Evolutionary conservation across 2,888 invertebrate species (phyloP).

Genomic region (Chromoteleia sp.): DNA sequence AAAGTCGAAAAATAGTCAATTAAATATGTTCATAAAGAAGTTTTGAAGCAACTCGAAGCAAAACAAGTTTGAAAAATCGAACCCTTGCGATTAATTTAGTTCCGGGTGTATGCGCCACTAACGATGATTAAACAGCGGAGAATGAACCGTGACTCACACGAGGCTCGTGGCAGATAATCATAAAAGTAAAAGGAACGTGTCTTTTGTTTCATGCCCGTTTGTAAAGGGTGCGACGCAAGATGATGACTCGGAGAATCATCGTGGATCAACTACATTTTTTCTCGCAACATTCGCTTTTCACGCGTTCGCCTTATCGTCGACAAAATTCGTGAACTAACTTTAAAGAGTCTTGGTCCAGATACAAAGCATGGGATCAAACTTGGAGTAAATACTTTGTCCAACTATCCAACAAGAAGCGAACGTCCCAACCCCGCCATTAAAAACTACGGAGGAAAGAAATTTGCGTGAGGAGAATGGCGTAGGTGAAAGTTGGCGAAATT

Average conservation of each 20-base stretch:
- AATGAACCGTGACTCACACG: constrained; percentile 72
- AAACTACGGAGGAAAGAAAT: constrained; percentile 52
- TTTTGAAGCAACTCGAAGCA: not conserved
- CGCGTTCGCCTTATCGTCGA: constrained; percentile 26
- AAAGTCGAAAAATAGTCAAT: not conserved
- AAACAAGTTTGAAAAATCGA: constrained; percentile 54
- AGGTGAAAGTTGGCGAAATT: constrained; percentile 61
- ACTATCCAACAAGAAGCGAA: constrained; percentile 48
- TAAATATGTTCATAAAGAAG: too few species aligned
- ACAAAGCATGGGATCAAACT: constrained; percentile 58
- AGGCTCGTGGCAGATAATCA: constrained; percentile 68
- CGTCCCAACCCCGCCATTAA: constrained; percentile 40
- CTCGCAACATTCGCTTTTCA: constrained; percentile 16
- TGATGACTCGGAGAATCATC: constrained; percentile 52
- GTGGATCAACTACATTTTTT: constrained; percentile 37
- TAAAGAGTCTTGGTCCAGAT: constrained; percentile 40
- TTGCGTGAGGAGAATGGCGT: constrained; percentile 60
- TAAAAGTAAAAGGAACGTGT: constrained; percentile 61
- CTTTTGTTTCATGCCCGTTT: constrained; percentile 48
- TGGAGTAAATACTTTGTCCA: constrained; percentile 57
- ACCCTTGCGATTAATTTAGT: constrained; percentile 51
- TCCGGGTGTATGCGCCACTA: constrained; percentile 71
- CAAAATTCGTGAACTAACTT: constrained; percentile 35
- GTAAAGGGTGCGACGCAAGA: constrained; percentile 59
- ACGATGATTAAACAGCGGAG: constrained; percentile 78